Evolutionary conservation across 1,140 invertebrate species (phyloP).

Genomic region (Drosophila equinoxialis): DNA sequence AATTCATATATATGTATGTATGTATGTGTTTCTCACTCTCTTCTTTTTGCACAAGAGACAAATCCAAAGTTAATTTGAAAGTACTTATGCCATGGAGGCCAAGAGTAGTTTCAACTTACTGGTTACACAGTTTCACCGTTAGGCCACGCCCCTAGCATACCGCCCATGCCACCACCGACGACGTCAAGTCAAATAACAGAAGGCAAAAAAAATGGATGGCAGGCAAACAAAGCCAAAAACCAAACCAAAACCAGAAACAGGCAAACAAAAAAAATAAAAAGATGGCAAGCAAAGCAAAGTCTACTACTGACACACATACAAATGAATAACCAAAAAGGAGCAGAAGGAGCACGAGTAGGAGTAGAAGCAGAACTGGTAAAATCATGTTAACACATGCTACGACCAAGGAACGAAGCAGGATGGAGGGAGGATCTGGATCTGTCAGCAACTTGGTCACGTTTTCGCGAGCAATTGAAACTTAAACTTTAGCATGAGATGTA

Average conservation of each 20-base stretch:
- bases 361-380: background rate
- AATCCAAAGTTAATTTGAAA: constrained; percentile 1
- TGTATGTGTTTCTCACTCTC: background rate
- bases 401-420: constrained; percentile 27
- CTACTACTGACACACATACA: constrained; percentile 71
- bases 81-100: background rate
- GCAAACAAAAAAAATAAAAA: constrained; percentile 20
- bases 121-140: too few relatives aligned
- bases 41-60: background rate
- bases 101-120: too few relatives aligned
- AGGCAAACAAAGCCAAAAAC: constrained; percentile 37
- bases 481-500: constrained; percentile 63
- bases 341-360: background rate
- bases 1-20: background rate
- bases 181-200: constrained; percentile 37
- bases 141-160: background rate
- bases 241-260: constrained; percentile 53
- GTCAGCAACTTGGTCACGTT: constrained; percentile 73
- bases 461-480: constrained; percentile 70
- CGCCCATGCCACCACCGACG: constrained; percentile 9
- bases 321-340: constrained; percentile 35
- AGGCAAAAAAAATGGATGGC: constrained; percentile 7
- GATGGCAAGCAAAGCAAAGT: constrained; percentile 56
- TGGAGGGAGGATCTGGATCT: constrained; percentile 38
- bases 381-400: constrained; percentile 75